Conservation (phyloP, 2,113 vertebrate species). For the Rhagologus leucostigma region DNA sequence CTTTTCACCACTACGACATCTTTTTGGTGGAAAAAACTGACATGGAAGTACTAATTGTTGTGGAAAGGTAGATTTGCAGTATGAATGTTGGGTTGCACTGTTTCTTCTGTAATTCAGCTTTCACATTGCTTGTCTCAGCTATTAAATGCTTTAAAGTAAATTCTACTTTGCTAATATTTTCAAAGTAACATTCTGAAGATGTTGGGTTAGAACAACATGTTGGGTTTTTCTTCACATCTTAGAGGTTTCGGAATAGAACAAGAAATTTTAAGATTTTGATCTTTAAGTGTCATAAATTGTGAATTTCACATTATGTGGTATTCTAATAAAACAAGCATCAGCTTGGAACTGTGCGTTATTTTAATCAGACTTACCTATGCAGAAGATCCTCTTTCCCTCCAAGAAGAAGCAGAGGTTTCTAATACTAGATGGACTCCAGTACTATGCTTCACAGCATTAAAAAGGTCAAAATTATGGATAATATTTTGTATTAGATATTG, state of each 20-base stretch:
- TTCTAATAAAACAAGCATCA: not conserved
- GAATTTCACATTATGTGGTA: not conserved
- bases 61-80: not conserved
- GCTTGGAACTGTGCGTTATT: not conserved
- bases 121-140: not conserved
- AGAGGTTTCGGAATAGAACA: not conserved
- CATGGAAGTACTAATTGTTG: not conserved
- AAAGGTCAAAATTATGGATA: not conserved
- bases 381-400: not conserved
- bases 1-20: not conserved
- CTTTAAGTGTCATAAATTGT: not conserved
- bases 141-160: not conserved
- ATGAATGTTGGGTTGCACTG: not conserved
- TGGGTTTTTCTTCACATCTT: not conserved
- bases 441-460: not conserved
- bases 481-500: not conserved
- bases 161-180: not conserved
- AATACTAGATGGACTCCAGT: not conserved
- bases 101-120: not conserved
- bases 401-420: not conserved
- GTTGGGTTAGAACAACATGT: not conserved
- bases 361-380: not conserved
- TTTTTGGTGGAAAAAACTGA: slow-evolving; percentile 29
- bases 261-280: not conserved
- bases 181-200: not conserved